Conservation (phyloP, 2,113 vertebrate species). For the Tetraodon nigroviridis region DNA sequence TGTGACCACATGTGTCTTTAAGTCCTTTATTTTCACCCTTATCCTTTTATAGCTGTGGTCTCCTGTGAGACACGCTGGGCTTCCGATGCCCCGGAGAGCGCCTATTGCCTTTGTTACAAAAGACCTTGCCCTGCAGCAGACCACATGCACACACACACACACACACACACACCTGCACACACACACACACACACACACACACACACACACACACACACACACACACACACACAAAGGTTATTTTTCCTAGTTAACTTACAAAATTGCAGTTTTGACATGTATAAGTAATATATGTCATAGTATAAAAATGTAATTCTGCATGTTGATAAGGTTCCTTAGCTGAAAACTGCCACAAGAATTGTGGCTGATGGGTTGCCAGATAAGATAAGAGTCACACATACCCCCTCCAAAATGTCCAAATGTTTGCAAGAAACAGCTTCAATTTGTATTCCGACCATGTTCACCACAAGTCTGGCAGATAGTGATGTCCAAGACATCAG, state of each 20-base stretch:
- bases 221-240: neutral
- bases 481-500: too few relatives aligned
- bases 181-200: neutral
- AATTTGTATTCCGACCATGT: too few relatives aligned
- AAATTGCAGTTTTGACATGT: neutral
- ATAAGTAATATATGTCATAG: too few relatives aligned
- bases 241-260: neutral
- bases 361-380: constrained; percentile 25
- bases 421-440: too few relatives aligned
- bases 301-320: too few relatives aligned
- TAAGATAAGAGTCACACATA: constrained; percentile 60
- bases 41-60: constrained; percentile 13
- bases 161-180: constrained; percentile 13
- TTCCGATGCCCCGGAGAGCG: constrained; percentile 26
- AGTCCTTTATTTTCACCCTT: constrained; percentile 28
- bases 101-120: constrained; percentile 43
- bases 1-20: constrained; percentile 30
- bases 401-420: too few relatives aligned
- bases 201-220: too few relatives aligned
- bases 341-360: too few relatives aligned
- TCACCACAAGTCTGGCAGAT: too few relatives aligned
- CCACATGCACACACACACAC: constrained; percentile 8
- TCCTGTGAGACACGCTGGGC: constrained; percentile 21
- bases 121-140: constrained; percentile 11
- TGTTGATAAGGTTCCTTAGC: too few relatives aligned